Percentiles rank a stretch among this genome's conserved stretches.
Evolutionary conservation across 2,113 vertebrate genomes (phyloP).

Genomic region (Panurus biarmicus): DNA sequence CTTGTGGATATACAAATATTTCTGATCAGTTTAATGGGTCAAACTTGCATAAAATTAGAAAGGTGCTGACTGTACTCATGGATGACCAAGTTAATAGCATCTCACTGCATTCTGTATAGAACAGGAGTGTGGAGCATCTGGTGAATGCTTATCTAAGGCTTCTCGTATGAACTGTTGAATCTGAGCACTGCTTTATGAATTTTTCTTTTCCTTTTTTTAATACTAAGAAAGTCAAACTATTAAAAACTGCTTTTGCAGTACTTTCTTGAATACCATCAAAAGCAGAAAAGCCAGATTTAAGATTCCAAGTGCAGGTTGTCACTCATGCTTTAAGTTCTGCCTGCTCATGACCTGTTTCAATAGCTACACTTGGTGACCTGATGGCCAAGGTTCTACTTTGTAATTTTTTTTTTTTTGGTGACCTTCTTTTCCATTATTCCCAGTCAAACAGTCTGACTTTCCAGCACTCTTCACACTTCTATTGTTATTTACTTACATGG

Average conservation of each 20-base stretch:
- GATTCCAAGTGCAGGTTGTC: background rate
- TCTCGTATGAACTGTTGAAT: background rate
- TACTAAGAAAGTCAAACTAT: background rate
- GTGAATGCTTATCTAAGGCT: background rate
- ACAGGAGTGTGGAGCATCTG: background rate
- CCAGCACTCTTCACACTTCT: background rate
- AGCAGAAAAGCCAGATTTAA: background rate
- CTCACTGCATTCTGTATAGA: background rate
- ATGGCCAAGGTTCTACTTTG: background rate
- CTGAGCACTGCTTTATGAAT: background rate
- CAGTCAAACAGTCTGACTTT: background rate
- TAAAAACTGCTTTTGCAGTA: background rate
- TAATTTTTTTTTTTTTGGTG: background rate
- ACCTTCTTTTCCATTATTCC: background rate
- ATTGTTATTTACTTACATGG: background rate
- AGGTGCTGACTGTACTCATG: fast-evolving
- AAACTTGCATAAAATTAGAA: background rate
- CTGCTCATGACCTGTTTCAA: background rate
- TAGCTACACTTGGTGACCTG: fast-evolving
- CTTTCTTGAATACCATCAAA: background rate
- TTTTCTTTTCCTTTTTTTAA: background rate
- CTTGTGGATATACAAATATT: background rate
- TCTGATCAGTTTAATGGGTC: background rate
- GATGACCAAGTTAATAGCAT: background rate
- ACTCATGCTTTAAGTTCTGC: background rate